phyloP scores from a whole-genome alignment of 2,113 vertebrate species.

The Chrysemys picta region DNA sequence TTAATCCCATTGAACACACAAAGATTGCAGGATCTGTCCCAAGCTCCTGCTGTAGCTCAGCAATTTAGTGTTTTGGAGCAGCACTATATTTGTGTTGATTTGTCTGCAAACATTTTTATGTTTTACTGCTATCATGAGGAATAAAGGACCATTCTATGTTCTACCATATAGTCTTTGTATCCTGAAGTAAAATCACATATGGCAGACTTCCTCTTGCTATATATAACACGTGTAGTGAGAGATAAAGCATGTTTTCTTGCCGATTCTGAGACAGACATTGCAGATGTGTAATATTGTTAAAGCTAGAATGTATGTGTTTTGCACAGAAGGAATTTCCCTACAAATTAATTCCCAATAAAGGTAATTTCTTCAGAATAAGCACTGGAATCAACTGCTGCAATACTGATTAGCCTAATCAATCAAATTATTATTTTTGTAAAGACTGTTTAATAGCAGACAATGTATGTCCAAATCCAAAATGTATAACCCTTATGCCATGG shows the following conservation, averaged over 20 bases:
- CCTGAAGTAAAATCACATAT: neutral
- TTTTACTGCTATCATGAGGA: conserved; percentile 1
- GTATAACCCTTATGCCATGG: neutral
- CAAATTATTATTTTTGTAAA: conserved; percentile 13
- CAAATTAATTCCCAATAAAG: neutral
- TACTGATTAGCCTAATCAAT: neutral
- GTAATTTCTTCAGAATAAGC: neutral
- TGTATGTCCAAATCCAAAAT: neutral
- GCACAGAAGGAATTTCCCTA: neutral
- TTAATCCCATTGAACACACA: conserved; percentile 31
- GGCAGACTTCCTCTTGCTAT: neutral
- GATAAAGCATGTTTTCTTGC: neutral
- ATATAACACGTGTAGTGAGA: neutral
- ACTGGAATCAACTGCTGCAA: neutral
- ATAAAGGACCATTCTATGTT: neutral
- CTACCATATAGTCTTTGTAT: neutral
- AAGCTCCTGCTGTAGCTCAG: neutral
- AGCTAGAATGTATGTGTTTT: neutral
- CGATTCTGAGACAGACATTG: neutral
- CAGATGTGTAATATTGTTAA: neutral
- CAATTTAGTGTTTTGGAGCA: neutral
- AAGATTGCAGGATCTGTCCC: neutral
- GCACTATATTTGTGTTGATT: neutral
- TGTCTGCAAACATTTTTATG: neutral
- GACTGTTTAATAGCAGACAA: neutral